Conservation (phyloP, 2,888 invertebrate species). For the Andrena flavipes region DNA sequence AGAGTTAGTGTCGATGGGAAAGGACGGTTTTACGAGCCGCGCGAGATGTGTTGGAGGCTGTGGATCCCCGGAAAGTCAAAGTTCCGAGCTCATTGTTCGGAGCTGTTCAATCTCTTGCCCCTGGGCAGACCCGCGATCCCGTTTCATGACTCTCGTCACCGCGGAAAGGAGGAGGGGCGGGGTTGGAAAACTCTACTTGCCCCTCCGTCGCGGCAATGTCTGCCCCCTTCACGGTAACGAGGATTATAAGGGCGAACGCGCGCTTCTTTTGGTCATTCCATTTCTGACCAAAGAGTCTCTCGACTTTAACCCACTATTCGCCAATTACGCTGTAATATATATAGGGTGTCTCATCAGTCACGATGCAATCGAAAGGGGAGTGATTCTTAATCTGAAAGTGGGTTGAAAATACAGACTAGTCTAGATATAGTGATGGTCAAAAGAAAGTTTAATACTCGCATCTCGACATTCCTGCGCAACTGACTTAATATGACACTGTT, state of each 20-base stretch:
- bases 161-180: not conserved
- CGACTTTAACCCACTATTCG: no score
- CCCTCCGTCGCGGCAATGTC: not conserved
- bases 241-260: not conserved
- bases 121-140: not conserved
- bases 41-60: not conserved
- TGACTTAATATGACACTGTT: no score
- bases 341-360: not conserved
- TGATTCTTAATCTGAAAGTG: not conserved
- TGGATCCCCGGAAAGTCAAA: not conserved
- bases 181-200: not conserved
- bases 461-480: no score
- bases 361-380: not conserved
- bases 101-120: constrained; percentile 15
- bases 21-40: no score
- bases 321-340: not conserved
- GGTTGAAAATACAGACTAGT: not conserved
- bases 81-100: constrained; percentile 10
- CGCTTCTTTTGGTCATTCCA: not conserved
- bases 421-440: not conserved
- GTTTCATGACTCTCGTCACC: constrained; percentile 30
- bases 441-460: no score
- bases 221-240: not conserved
- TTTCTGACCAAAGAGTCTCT: not conserved
- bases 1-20: not conserved